phyloP scores from a whole-genome alignment of 2,113 vertebrate species.

The Cyanocitta stelleri region DNA sequence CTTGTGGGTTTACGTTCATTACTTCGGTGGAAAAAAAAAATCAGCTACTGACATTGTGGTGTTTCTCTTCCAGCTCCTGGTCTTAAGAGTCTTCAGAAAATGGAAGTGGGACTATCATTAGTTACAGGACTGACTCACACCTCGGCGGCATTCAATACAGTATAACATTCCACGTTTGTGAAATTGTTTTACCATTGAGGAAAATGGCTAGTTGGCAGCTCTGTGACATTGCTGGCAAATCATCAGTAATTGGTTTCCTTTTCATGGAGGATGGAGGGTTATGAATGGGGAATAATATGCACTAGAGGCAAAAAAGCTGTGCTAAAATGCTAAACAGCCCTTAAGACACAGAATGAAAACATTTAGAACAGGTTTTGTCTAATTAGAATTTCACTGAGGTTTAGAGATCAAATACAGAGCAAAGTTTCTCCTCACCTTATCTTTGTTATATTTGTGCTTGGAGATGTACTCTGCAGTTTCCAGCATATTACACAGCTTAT shows the following conservation, averaged over 20 bases:
- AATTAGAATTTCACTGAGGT: not conserved
- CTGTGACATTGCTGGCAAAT: not conserved
- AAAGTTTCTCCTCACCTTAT: not conserved
- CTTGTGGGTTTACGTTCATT: not conserved
- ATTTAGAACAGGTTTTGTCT: not conserved
- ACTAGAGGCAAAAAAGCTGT: not conserved
- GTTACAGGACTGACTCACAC: not conserved
- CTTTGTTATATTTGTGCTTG: not conserved
- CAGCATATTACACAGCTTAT: not conserved
- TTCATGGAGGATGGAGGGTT: not conserved
- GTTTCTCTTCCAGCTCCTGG: not conserved
- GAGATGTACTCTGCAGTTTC: not conserved
- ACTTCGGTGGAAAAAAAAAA: not conserved
- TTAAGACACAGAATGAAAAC: not conserved
- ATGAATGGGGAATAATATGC: not conserved
- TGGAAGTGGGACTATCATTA: not conserved
- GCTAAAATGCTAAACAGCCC: not conserved
- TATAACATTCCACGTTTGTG: rapidly evolving
- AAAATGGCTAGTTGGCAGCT: not conserved
- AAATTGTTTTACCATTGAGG: not conserved
- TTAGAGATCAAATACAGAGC: not conserved
- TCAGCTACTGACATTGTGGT: not conserved
- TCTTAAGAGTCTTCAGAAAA: not conserved
- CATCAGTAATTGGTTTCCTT: not conserved
- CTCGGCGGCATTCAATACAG: not conserved